phyloP scores from a whole-genome alignment of 2,113 vertebrate species.

The Tychaedon coryphoeus region DNA sequence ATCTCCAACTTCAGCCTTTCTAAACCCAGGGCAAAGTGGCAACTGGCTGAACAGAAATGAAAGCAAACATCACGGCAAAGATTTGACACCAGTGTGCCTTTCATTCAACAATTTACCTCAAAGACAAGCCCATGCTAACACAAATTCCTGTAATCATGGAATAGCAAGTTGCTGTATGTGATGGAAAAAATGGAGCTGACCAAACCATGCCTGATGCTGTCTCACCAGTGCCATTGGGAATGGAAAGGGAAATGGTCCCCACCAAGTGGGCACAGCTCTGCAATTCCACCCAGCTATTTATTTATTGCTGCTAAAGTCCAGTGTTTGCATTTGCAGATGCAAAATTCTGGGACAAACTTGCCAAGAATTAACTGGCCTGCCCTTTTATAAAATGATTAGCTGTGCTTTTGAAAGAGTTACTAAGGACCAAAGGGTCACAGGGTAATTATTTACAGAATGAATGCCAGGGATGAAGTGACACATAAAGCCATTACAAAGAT shows the following conservation, averaged over 20 bases:
- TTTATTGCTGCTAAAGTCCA: background rate
- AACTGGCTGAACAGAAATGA: background rate
- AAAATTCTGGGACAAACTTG: background rate
- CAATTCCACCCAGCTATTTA: background rate
- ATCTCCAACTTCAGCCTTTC: background rate
- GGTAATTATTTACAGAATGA: constrained; percentile 29
- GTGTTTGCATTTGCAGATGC: background rate
- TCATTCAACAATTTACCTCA: background rate
- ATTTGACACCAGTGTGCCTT: background rate
- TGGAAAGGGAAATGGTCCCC: background rate
- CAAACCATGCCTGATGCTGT: background rate
- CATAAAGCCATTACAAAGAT: background rate
- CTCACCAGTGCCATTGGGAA: background rate
- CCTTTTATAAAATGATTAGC: constrained; percentile 19
- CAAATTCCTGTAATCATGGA: background rate
- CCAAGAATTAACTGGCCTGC: background rate
- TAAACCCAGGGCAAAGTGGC: background rate
- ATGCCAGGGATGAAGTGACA: background rate
- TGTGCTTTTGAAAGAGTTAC: constrained; percentile 23
- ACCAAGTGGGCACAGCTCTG: rapidly evolving
- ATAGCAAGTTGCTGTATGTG: background rate
- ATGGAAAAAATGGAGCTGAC: background rate
- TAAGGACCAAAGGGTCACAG: background rate
- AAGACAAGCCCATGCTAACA: background rate
- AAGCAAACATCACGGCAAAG: background rate